Evolutionary conservation across 2,888 invertebrate species (phyloP).

Genomic region (Watsonalla cultraria): DNA sequence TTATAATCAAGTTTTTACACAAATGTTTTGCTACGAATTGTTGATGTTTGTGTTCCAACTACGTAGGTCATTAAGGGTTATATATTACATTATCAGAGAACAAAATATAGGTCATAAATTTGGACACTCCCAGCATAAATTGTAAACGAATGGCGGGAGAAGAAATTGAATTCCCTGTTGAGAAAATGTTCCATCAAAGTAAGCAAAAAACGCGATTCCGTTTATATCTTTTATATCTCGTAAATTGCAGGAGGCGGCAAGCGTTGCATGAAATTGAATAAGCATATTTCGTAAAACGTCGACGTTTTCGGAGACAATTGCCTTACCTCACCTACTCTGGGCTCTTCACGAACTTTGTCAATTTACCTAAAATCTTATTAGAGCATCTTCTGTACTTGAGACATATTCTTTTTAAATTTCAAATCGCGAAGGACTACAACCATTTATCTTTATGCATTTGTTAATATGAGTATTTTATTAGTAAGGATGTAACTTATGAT

Average conservation of each 20-base stretch:
- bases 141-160: conserved; percentile 65
- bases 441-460: conserved; percentile 2
- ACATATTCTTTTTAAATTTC: conserved; percentile 46
- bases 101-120: conserved; percentile 46
- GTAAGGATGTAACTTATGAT: not conserved
- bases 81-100: conserved; percentile 11
- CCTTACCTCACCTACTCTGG: conserved; percentile 78
- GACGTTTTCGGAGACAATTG: conserved; percentile 79
- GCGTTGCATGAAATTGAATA: conserved; percentile 80
- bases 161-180: conserved; percentile 75
- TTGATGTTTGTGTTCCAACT: conserved; percentile 5
- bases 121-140: conserved; percentile 54
- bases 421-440: conserved; percentile 27
- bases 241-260: conserved; percentile 79
- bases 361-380: conserved; percentile 75
- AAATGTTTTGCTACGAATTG: conserved; percentile 44
- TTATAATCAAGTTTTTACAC: conserved; percentile 72
- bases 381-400: conserved; percentile 57
- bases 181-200: conserved; percentile 77
- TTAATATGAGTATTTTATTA: not conserved
- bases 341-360: conserved; percentile 76
- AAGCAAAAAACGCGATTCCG: conserved; percentile 79
- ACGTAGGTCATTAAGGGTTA: conserved; percentile 1
- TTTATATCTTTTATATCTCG: conserved; percentile 79
- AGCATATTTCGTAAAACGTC: conserved; percentile 79